Percentiles rank a stretch among this genome's conserved stretches.
phyloP scores from a whole-genome alignment of 1,140 invertebrate genomes.

The Drosophila azteca region DNA sequence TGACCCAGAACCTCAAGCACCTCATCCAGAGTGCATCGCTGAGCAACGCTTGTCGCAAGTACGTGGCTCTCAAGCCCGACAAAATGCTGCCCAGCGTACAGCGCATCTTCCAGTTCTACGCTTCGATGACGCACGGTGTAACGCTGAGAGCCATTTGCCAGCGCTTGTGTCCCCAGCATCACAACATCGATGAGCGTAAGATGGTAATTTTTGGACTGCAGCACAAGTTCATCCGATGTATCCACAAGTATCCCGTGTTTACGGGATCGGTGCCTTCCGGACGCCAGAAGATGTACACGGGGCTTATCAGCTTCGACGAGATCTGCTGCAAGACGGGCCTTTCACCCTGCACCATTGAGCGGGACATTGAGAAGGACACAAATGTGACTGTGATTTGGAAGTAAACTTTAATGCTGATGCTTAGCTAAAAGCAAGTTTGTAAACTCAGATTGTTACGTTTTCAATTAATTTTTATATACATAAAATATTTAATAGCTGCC shows the following conservation, averaged over 20 bases:
- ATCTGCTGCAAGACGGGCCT: slow-evolving; percentile 95
- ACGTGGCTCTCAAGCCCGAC: slow-evolving; percentile 85
- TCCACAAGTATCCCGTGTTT: slow-evolving; percentile 89
- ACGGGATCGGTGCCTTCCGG: slow-evolving; percentile 84
- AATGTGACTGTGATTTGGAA: slow-evolving; percentile 94
- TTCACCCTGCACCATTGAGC: slow-evolving; percentile 91
- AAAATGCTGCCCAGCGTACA: slow-evolving; percentile 86
- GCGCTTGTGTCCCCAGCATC: slow-evolving; percentile 84
- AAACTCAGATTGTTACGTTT: slow-evolving; percentile 43
- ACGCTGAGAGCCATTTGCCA: slow-evolving; percentile 94
- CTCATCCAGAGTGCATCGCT: slow-evolving; percentile 88
- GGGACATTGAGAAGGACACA: slow-evolving; percentile 93
- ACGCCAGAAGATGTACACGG: slow-evolving; percentile 90
- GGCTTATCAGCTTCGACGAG: slow-evolving; percentile 92
- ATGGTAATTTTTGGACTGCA: slow-evolving; percentile 96
- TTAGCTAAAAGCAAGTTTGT: slow-evolving; percentile 19
- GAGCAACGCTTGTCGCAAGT: slow-evolving; percentile 90
- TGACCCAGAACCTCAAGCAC: slow-evolving; percentile 91
- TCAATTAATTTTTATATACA: slow-evolving; percentile 36
- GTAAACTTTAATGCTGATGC: slow-evolving; percentile 82
- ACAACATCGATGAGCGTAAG: slow-evolving; percentile 91
- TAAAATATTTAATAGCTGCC: not conserved
- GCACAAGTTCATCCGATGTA: slow-evolving; percentile 92
- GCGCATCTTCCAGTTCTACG: slow-evolving; percentile 92
- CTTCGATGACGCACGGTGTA: slow-evolving; percentile 92